phyloP scores from a whole-genome alignment of 1,140 invertebrate genomes.

The Eupeodes corollae region DNA sequence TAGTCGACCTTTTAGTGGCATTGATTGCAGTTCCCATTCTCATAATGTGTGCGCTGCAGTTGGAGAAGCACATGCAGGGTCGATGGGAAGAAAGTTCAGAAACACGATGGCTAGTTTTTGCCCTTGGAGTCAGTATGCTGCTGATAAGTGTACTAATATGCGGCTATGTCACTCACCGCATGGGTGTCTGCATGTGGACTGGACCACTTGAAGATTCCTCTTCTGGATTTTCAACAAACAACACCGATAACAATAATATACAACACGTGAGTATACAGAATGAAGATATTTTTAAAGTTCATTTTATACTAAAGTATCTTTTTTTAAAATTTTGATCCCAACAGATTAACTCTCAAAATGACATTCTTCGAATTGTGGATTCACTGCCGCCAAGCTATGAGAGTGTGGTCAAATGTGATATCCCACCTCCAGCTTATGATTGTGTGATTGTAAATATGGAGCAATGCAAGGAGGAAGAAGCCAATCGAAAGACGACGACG shows the following conservation, averaged over 20 bases:
- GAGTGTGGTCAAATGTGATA: constrained; percentile 28
- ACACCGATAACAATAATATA: constrained; percentile 14
- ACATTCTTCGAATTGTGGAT: constrained; percentile 33
- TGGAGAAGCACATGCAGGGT: constrained; percentile 32
- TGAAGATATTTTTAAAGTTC: background rate
- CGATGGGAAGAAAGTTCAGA: constrained; percentile 17
- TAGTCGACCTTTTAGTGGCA: constrained; percentile 29
- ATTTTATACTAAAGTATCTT: background rate
- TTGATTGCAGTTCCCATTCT: constrained; percentile 32
- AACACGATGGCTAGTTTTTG: constrained; percentile 31
- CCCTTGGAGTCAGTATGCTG: constrained; percentile 30
- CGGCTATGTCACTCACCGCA: constrained; percentile 34
- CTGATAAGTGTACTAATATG: constrained; percentile 32
- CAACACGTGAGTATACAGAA: constrained; percentile 21
- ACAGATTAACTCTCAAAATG: constrained; percentile 35
- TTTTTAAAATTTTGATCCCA: background rate
- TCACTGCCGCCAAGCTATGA: constrained; percentile 34
- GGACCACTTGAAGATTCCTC: constrained; percentile 27
- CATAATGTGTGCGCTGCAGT: constrained; percentile 28
- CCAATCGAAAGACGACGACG: constrained; percentile 9
- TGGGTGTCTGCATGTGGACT: constrained; percentile 36
- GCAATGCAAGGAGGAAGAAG: constrained; percentile 17
- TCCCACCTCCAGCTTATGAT: constrained; percentile 31
- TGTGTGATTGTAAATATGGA: constrained; percentile 30
- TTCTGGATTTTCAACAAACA: constrained; percentile 19